Evolutionary conservation across 2,113 vertebrate genomes (phyloP).

Genomic region (Mobula birostris): DNA sequence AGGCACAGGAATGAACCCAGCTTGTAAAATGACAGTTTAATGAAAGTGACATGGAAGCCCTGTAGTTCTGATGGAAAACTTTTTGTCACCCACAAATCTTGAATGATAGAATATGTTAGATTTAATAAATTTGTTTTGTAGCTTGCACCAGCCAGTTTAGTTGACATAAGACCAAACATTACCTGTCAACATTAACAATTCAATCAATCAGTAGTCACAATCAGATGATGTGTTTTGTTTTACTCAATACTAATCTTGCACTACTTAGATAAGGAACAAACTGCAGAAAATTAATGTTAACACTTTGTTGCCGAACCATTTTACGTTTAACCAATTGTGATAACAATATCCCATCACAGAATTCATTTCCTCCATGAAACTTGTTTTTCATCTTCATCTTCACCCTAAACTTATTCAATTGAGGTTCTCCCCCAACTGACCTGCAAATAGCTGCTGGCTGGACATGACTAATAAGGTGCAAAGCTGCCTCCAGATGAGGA

Average conservation of each 20-base stretch:
- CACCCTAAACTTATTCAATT: background rate
- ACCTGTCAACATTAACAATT: slow-evolving; percentile 43
- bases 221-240: background rate
- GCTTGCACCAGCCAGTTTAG: slow-evolving; percentile 39
- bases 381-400: background rate
- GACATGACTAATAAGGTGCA: background rate
- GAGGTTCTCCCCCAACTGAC: too few relatives aligned
- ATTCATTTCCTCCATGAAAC: background rate
- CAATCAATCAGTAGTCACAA: slow-evolving; percentile 31
- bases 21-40: slow-evolving; percentile 60
- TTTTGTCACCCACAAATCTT: slow-evolving; percentile 46
- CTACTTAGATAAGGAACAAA: background rate
- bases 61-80: slow-evolving; percentile 51
- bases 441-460: background rate
- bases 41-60: slow-evolving; percentile 55
- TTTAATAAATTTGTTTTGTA: slow-evolving; percentile 44
- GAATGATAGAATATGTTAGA: slow-evolving; percentile 46
- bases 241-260: background rate
- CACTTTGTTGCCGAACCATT: background rate
- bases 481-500: background rate
- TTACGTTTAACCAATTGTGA: background rate
- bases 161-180: slow-evolving; percentile 44
- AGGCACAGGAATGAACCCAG: slow-evolving; percentile 48
- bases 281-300: background rate
- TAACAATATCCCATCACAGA: background rate